Base-by-base conservation (phyloP, 2,888 invertebrate species). In the Andrena bicolor region DNA sequence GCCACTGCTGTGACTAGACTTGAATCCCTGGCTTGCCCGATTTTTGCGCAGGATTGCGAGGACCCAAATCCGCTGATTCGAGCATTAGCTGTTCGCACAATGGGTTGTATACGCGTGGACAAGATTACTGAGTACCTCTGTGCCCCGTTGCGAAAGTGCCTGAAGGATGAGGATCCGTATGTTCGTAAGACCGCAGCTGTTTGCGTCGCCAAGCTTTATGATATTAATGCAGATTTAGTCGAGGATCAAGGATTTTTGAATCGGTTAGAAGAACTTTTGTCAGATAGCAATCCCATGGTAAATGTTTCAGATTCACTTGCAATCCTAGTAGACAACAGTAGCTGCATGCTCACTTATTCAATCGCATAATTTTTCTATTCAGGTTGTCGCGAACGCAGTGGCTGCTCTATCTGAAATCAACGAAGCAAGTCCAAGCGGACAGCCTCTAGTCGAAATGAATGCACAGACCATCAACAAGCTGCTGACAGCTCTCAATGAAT, bases 111-210 rank as follows among this genome's bases (percentile, higher is more conserved):
- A 93, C 96, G 99, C 16, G 99, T 99, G 74, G 99, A 99, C 95
- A 99, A 99, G 95, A 99, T 99, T 91, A 99, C 99, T 0, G 99
- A 99, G 95, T 99, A 99, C 94, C 95, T 99, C 58, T 99, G 99
- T 94, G 99, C 99, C 93, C 99, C 99, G 0, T 95, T 99, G 88
- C 95, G 99, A 77, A 99, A 98, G 93, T 98, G 98, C 92, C 95
- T 98, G 84, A 98, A 98, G 94, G 99, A 99, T 94, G 99, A 99
- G 93, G 99, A 99, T 94, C 99, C 99, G 0, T 99, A 99, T 94
- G 99, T 99, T 8, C 96, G 99, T 88, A 99, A 99, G 95, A 99
- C 99, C 0, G 99, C 99, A 1, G 99, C 99, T 0, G 99, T 99
- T 16, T 99, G 99, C 94, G 99, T 99, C 5, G 99, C 99, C 32